phyloP scores from a whole-genome alignment of 1,140 invertebrate genomes.

The Dendrolimus punctatus region DNA sequence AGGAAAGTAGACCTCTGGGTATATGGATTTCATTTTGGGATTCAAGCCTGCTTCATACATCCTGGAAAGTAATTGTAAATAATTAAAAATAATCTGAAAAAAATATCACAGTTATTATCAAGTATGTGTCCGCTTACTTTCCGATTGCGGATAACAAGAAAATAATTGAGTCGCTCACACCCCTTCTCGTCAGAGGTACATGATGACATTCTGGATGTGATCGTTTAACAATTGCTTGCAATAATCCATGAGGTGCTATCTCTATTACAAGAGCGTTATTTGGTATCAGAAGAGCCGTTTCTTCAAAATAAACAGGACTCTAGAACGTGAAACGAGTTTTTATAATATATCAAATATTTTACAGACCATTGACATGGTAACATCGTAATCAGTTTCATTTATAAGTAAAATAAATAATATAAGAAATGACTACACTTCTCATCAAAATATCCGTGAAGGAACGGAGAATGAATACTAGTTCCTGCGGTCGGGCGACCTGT shows the following conservation, averaged over 20 bases:
- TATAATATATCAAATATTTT: neutral
- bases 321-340: constrained; percentile 2
- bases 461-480: too few relatives aligned
- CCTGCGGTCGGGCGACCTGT: too few relatives aligned
- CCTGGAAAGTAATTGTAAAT: constrained; percentile 18
- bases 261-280: constrained; percentile 77
- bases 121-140: constrained; percentile 56
- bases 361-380: too few relatives aligned
- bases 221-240: constrained; percentile 34
- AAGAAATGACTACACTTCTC: too few relatives aligned
- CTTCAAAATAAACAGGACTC: constrained; percentile 82
- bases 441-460: too few relatives aligned
- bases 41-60: constrained; percentile 45
- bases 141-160: constrained; percentile 81
- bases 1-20: constrained; percentile 78
- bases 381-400: too few relatives aligned
- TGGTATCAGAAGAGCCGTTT: constrained; percentile 79
- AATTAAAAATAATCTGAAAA: neutral
- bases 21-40: constrained; percentile 59
- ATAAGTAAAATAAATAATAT: too few relatives aligned
- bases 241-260: constrained; percentile 80
- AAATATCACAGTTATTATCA: neutral
- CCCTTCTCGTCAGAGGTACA: constrained; percentile 84
- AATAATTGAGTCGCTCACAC: constrained; percentile 76
- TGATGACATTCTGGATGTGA: constrained; percentile 59